Conservation (phyloP, 2,888 invertebrate genomes). For the Drosophila nr. medialis region DNA sequence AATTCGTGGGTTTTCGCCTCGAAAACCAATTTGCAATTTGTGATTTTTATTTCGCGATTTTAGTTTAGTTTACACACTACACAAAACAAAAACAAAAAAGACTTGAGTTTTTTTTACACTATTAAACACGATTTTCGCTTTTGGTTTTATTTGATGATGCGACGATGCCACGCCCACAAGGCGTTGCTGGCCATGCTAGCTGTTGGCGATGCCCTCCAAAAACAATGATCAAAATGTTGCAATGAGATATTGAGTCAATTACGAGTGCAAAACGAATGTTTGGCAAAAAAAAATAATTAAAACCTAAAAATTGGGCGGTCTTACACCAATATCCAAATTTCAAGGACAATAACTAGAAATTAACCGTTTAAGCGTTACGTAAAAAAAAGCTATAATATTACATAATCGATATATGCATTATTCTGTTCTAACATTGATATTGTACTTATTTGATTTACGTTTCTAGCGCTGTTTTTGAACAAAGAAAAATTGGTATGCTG, state of each 20-base stretch:
- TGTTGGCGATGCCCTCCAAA: conserved; percentile 71
- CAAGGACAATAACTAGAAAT: conserved; percentile 81
- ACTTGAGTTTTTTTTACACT: conserved; percentile 72
- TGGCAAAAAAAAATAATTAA: conserved; percentile 12
- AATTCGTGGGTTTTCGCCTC: conserved; percentile 46
- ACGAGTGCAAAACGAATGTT: conserved; percentile 63
- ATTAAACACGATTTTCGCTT: conserved; percentile 62
- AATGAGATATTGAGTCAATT: conserved; percentile 58
- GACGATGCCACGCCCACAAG: conserved; percentile 44
- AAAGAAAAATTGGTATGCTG: conserved; percentile 69
- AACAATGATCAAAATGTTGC: conserved; percentile 27
- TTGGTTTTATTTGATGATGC: conserved; percentile 50
- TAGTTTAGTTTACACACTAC: conserved; percentile 70
- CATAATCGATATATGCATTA: conserved; percentile 45
- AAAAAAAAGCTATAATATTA: conserved; percentile 34
- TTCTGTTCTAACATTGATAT: conserved; percentile 60
- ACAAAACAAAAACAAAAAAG: conserved; percentile 50
- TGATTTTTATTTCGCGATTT: conserved; percentile 79
- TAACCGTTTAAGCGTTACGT: conserved; percentile 60
- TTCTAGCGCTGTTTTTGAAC: conserved; percentile 35
- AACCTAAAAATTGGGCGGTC: conserved; percentile 24
- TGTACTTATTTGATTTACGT: conserved; percentile 46
- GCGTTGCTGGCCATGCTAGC: conserved; percentile 37
- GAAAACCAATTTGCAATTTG: conserved; percentile 64
- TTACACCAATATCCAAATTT: conserved; percentile 61